phyloP scores from a whole-genome alignment of 2,113 vertebrate genomes.

The Uria lomvia region DNA sequence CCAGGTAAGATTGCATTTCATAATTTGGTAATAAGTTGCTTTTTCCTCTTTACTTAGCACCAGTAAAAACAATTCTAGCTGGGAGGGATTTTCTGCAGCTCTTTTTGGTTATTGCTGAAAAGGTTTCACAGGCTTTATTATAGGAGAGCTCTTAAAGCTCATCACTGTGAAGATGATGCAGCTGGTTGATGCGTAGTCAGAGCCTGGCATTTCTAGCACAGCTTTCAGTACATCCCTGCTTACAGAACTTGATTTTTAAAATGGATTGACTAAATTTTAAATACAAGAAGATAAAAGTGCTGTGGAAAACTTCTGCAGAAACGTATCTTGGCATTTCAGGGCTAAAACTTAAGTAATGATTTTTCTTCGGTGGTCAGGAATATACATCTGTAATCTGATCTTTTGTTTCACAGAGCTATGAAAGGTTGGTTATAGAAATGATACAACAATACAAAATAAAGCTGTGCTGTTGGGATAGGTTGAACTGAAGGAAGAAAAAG shows the following conservation, averaged over 20 bases:
- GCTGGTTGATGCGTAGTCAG: background rate
- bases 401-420: background rate
- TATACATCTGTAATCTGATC: background rate
- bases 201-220: background rate
- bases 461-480: background rate
- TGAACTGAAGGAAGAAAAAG: background rate
- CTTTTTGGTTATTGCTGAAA: background rate
- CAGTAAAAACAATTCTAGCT: background rate
- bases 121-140: background rate
- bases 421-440: background rate
- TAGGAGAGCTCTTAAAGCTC: background rate
- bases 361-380: background rate
- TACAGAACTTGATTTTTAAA: background rate
- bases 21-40: background rate
- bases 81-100: background rate
- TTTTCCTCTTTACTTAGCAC: background rate
- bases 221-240: background rate
- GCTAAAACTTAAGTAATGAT: background rate
- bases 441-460: background rate
- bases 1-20: constrained; percentile 11
- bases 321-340: background rate
- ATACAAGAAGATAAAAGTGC: background rate
- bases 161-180: background rate
- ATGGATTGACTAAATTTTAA: background rate
- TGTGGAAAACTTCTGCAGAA: background rate